Percentiles rank a stretch among this genome's conserved stretches.
Conservation (phyloP, 2,888 invertebrate genomes). For the Enchytraeus crypticus region DNA sequence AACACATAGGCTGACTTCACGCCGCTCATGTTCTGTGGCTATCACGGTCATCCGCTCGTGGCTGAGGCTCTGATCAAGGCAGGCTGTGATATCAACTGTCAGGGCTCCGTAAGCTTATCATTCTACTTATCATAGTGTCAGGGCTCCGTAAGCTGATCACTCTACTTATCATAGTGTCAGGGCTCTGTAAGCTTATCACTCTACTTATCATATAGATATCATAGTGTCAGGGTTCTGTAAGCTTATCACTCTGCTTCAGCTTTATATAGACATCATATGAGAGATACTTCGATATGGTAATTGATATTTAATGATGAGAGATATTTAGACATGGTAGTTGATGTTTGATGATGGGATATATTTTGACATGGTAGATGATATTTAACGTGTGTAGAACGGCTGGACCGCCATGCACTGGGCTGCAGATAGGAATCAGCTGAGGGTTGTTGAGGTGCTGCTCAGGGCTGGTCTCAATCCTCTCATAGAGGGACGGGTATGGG, state of each 20-base stretch:
- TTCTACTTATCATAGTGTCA: too few relatives aligned
- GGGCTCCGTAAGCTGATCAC: too few relatives aligned
- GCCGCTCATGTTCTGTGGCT: conserved; percentile 46
- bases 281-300: too few relatives aligned
- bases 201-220: too few relatives aligned
- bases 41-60: conserved; percentile 45
- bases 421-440: conserved; percentile 41
- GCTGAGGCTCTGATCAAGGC: conserved; percentile 39
- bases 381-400: conserved; percentile 34
- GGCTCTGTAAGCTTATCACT: too few relatives aligned
- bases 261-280: too few relatives aligned
- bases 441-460: conserved; percentile 41
- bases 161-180: too few relatives aligned
- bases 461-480: conserved; percentile 43
- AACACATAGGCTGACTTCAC: conserved; percentile 45
- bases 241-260: neutral
- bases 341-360: too few relatives aligned
- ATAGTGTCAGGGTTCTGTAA: neutral
- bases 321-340: too few relatives aligned
- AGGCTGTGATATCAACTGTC: conserved; percentile 40
- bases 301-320: too few relatives aligned
- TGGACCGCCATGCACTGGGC: conserved; percentile 50
- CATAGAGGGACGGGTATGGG: conserved; percentile 35
- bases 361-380: neutral
- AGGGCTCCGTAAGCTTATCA: conserved; percentile 44